Conservation (phyloP, 2,797 vertebrate genomes). For the Gallirallus australis region DNA sequence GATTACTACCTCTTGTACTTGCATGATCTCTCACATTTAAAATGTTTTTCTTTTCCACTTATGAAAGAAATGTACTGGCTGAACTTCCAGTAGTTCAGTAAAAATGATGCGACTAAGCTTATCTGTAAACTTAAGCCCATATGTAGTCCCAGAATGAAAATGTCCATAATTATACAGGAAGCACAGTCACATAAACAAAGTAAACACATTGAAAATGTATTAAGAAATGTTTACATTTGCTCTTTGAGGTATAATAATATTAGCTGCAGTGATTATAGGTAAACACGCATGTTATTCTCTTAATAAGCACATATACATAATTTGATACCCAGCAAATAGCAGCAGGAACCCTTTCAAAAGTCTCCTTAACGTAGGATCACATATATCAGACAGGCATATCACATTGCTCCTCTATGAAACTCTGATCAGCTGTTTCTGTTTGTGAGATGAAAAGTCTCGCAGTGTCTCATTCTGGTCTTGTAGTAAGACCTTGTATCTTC, state of each 20-base stretch:
- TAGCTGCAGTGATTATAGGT: not conserved
- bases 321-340: constrained; percentile 12
- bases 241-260: constrained; percentile 34
- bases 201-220: constrained; percentile 13
- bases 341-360: not conserved
- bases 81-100: not conserved
- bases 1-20: not conserved
- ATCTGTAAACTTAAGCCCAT: constrained; percentile 4
- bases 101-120: not conserved
- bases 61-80: not conserved
- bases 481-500: not conserved
- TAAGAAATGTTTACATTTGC: constrained; percentile 37
- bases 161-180: constrained; percentile 29
- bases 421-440: not conserved
- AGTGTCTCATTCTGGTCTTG: not conserved
- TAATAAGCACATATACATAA: constrained; percentile 34
- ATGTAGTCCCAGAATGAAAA: not conserved
- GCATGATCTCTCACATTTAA: not conserved
- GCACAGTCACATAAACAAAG: constrained; percentile 4
- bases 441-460: not conserved
- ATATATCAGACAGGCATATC: not conserved
- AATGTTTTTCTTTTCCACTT: not conserved
- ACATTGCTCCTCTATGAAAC: not conserved
- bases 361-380: not conserved
- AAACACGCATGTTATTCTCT: constrained; percentile 18